These are phyloP conservation scores for Aegotheles bennettii DNA, from an alignment of 2,113 vertebrate species.

Conservation along the genomic window DNA sequence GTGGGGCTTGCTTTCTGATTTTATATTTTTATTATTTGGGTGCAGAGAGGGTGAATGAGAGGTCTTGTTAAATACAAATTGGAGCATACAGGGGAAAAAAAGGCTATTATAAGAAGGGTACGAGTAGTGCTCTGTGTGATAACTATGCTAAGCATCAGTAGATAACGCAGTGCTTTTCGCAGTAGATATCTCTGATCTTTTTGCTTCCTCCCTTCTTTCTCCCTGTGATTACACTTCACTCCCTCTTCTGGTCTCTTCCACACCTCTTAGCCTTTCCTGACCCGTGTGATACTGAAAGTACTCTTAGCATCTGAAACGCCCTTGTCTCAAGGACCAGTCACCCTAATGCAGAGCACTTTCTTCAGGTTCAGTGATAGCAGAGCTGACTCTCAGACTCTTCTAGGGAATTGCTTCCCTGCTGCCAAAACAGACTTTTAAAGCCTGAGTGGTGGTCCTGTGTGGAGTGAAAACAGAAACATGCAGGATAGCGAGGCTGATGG, in stretches of 20 bases:
- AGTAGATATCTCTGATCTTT: neutral
- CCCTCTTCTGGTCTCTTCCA: neutral
- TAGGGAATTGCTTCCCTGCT: neutral
- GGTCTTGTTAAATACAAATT: neutral
- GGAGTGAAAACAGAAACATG: neutral
- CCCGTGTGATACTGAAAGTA: neutral
- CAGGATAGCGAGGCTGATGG: neutral
- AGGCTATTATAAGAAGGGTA: neutral
- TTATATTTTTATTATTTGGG: slow-evolving; percentile 1
- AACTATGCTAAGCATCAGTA: slow-evolving; percentile 11
- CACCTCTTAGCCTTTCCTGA: neutral
- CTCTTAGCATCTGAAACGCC: neutral
- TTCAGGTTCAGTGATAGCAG: neutral
- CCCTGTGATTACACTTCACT: neutral
- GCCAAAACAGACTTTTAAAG: neutral
- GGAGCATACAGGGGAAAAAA: neutral
- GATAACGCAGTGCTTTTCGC: neutral
- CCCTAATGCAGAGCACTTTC: neutral
- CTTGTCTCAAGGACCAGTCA: neutral
- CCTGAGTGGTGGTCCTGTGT: neutral
- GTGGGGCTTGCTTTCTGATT: neutral
- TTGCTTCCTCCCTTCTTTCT: neutral
- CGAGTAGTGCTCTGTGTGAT: neutral
- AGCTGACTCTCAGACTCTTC: neutral
- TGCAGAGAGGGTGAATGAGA: neutral